A percentile compares a stretch with the other conserved stretches of the same genome.
These are phyloP conservation scores for Myiozetetes cayanensis DNA, from an alignment of 2,113 vertebrate species.

Conservation along the genomic window DNA sequence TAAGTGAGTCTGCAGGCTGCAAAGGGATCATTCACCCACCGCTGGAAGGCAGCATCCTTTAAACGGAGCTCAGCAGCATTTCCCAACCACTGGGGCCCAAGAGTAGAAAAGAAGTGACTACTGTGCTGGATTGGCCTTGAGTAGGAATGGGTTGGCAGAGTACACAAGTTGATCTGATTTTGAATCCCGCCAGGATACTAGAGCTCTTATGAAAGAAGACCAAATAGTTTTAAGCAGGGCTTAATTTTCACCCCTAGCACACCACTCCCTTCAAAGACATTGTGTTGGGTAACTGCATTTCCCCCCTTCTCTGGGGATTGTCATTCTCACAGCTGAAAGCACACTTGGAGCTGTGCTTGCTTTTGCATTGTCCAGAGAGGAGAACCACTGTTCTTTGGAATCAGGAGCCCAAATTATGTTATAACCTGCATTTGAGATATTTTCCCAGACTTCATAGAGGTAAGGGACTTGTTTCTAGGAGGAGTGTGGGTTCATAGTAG, in stretches of 20 bases:
- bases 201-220: not conserved
- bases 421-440: not conserved
- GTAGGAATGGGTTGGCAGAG: not conserved
- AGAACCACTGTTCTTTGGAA: not conserved
- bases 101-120: not conserved
- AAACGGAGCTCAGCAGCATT: not conserved
- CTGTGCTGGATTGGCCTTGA: not conserved
- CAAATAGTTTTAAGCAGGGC: not conserved
- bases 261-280: not conserved
- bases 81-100: not conserved
- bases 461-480: not conserved
- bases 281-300: not conserved
- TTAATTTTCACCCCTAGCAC: not conserved
- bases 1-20: not conserved
- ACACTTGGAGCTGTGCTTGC: not conserved
- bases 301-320: not conserved
- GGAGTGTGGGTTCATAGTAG: not conserved
- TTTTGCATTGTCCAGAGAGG: not conserved
- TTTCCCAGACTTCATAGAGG: not conserved
- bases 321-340: not conserved
- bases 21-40: not conserved
- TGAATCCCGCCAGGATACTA: not conserved
- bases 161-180: not conserved
- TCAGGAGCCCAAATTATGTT: not conserved
- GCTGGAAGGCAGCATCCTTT: conserved; percentile 15